Evolutionary conservation across 2,888 invertebrate species (phyloP), one percentile per base, ranked within the genome.

Genomic region (Sarcophaga carnaria): DNA sequence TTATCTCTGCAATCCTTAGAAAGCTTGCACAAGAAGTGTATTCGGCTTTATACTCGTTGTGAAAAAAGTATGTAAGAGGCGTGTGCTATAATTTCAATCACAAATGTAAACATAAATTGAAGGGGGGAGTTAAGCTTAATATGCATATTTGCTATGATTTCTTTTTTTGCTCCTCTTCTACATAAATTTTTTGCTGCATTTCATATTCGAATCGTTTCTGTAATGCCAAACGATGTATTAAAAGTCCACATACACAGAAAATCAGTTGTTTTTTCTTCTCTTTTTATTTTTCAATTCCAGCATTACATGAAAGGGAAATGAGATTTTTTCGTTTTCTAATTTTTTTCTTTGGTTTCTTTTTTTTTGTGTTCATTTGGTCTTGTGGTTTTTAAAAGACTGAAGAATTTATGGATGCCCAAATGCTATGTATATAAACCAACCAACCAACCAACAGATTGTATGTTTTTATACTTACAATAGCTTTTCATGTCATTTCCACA

Each of bases 401-500:
- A 83, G 83, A 83, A 78, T 83, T 83, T 83, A 79, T 79, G 78
- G 72, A 22, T 37, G 54, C 54, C 17, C 54, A 49, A 49, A 37
- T 37, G 6, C 37, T 37, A 14, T 27, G 69, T 45, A 45, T 3
- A 62, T 20, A 62, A 22, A 62, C 20, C 2, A 22, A 62, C 6
- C 6, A 37, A 37, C 37, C 37, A 10, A 10, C 37, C 76, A 71
- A 72, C 79, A 83, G 69, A 74, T 83, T 79, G 83, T 63, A 83
- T 79, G 62, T 69, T 70, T 37, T 70, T 79, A 69, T 83, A 83
- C 63, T 83, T 83, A 83, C 74, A 79, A 79, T 27, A 83, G 83
- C 62, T 83, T 83, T 83, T 75, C 69, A 75, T 79, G 83, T 83
- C 83, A 83, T 79, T 79, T 79, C 54, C 74, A 83, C 74, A 79